Evolutionary conservation across 2,888 invertebrate species (phyloP).

Genomic region (Balanococcus diminutus): DNA sequence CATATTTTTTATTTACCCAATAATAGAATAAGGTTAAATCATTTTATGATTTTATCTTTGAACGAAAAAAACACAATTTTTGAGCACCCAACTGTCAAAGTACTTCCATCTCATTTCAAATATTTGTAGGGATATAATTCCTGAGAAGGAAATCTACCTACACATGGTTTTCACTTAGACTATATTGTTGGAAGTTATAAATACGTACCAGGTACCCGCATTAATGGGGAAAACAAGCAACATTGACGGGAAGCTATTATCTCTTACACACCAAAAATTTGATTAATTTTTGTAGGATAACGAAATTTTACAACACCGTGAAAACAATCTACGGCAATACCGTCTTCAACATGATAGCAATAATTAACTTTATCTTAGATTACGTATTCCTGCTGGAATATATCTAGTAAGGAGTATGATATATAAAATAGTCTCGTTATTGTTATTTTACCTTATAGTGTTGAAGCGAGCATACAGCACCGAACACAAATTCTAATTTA

Average conservation of each 20-base stretch:
- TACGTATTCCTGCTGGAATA: constrained; percentile 16
- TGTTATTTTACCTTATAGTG: background rate
- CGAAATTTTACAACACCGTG: constrained; percentile 30
- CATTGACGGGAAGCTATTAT: background rate
- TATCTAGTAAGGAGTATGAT: constrained; percentile 6
- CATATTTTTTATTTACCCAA: too few relatives aligned
- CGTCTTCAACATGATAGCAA: background rate
- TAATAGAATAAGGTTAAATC: too few relatives aligned
- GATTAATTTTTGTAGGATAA: background rate
- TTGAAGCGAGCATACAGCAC: background rate
- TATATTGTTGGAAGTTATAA: background rate
- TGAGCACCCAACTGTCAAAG: too few relatives aligned
- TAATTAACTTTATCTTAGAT: constrained; percentile 25
- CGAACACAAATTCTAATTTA: constrained; percentile 13
- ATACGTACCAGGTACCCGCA: background rate
- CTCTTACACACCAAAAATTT: background rate
- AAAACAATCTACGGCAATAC: constrained; percentile 7
- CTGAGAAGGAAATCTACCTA: too few relatives aligned
- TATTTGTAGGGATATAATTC: too few relatives aligned
- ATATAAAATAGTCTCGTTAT: constrained; percentile 31
- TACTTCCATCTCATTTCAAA: too few relatives aligned
- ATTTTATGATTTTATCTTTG: too few relatives aligned
- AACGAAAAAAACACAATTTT: too few relatives aligned
- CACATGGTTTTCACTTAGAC: too few relatives aligned
- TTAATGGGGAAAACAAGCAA: background rate